Percentiles rank a stretch among this genome's conserved stretches.
phyloP scores from a whole-genome alignment of 2,888 invertebrate genomes.

The Cataglyphis cursor region DNA sequence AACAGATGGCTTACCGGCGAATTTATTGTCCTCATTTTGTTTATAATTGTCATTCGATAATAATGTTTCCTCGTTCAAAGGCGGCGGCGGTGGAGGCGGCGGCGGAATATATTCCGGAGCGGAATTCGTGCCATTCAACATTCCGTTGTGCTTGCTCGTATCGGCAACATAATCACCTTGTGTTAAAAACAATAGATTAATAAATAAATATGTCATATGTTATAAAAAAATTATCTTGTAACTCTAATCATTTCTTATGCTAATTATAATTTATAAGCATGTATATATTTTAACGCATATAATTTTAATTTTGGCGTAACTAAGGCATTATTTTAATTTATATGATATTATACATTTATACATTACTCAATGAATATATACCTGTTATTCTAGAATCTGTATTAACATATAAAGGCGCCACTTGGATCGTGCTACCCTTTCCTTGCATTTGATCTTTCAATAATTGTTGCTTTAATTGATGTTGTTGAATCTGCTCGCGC shows the following conservation, averaged over 20 bases:
- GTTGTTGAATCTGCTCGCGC: slow-evolving; percentile 84
- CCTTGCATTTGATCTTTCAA: slow-evolving; percentile 84
- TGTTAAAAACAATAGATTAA: slow-evolving; percentile 17
- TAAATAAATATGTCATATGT: not conserved
- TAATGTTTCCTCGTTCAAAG: slow-evolving; percentile 78
- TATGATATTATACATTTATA: not conserved
- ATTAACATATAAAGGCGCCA: slow-evolving; percentile 91
- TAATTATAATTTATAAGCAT: not conserved
- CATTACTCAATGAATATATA: slow-evolving; percentile 34
- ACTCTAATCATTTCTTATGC: not conserved
- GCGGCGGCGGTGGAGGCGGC: slow-evolving; percentile 84
- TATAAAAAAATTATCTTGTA: not conserved
- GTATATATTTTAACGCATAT: not conserved
- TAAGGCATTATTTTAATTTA: not conserved
- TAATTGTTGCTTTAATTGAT: slow-evolving; percentile 83
- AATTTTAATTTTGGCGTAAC: not conserved
- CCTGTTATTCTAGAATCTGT: slow-evolving; percentile 86
- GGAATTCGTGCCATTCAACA: slow-evolving; percentile 75
- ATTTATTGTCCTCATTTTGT: slow-evolving; percentile 81
- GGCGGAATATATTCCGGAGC: slow-evolving; percentile 85
- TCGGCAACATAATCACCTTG: slow-evolving; percentile 67
- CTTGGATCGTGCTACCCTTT: slow-evolving; percentile 78
- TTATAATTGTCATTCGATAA: slow-evolving; percentile 79
- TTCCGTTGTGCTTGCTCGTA: slow-evolving; percentile 76
- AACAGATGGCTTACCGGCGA: slow-evolving; percentile 66